These are phyloP conservation scores for Zele albiditarsus DNA, from an alignment of 2,888 invertebrate species.

Conservation along the genomic window DNA sequence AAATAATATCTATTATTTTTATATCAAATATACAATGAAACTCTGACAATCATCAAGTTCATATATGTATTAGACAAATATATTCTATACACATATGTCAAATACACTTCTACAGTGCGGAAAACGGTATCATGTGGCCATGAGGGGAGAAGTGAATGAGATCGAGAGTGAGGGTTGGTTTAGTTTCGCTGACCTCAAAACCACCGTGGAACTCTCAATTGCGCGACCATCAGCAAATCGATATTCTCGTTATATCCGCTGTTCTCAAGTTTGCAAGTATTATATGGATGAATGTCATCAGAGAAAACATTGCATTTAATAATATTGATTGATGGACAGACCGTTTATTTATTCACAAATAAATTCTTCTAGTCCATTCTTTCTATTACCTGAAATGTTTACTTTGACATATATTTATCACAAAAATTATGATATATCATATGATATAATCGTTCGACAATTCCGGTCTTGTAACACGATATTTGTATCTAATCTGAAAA, in stretches of 20 bases:
- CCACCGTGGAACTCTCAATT: constrained; percentile 44
- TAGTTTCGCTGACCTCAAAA: constrained; percentile 65
- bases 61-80: not conserved
- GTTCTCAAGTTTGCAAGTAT: constrained; percentile 13
- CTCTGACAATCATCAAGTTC: not conserved
- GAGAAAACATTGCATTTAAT: not conserved
- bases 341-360: not conserved
- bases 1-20: not conserved
- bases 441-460: too few species aligned
- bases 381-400: not conserved
- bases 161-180: constrained; percentile 59
- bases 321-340: not conserved
- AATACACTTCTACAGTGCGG: not conserved
- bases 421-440: too few species aligned
- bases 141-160: constrained; percentile 44
- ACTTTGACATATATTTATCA: not conserved
- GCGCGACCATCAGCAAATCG: constrained; percentile 52
- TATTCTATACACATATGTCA: not conserved
- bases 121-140: not conserved
- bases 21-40: not conserved
- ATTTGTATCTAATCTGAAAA: too few species aligned
- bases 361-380: not conserved
- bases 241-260: constrained; percentile 54
- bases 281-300: not conserved
- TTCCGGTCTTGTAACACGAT: too few species aligned